Evolutionary conservation across 2,113 vertebrate species (phyloP), one percentile per base, ranked within the genome.

Genomic region (Platycercus adscitus): DNA sequence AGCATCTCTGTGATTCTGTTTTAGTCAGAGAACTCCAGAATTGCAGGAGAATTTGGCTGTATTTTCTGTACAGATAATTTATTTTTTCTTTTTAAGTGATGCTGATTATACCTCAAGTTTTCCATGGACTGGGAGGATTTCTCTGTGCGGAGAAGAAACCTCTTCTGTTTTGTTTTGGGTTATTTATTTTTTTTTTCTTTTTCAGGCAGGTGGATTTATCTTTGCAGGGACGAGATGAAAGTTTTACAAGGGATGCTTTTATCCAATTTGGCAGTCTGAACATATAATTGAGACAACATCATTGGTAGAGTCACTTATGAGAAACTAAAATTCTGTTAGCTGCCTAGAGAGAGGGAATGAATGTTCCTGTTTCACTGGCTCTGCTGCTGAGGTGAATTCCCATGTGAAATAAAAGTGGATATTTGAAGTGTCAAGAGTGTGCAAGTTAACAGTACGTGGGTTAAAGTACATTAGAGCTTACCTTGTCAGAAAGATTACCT

Each of bases 191-290:
- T 37, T 69, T 60, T 87, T 44, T 63, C 20, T 47, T 68, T 65
- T 82, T 90, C 68, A 90, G 80, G 41, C 68, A 86, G 79, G 72
- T 55, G 29, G 90, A 86, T 93, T 94, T 91, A 47, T 94, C 88
- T 91, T 90, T 86, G 90, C 68, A 78, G 52, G 55, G 39, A 55
- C 86, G 93, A 94, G 60, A 68, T 90, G 72, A 73, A 88, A 82
- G 47, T 88, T 94, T 85, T 68, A 81, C 41, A 79, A 77, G 88
- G 72, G 76, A 64, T 93, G 75, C 1, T 93, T 94, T 86, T 89
- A 92, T 86, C 25, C 72, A 88, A 20, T 95, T 95, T 91, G 75
- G 50, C 90, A 96, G 90, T 89, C 79, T 96, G 95, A 96, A 88
- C 82, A 60, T 83, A 37, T 83, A 95, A 96, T 93, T 95, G 95